Evolutionary conservation across 2,113 vertebrate genomes (phyloP).

Genomic region (Larimichthys crocea): DNA sequence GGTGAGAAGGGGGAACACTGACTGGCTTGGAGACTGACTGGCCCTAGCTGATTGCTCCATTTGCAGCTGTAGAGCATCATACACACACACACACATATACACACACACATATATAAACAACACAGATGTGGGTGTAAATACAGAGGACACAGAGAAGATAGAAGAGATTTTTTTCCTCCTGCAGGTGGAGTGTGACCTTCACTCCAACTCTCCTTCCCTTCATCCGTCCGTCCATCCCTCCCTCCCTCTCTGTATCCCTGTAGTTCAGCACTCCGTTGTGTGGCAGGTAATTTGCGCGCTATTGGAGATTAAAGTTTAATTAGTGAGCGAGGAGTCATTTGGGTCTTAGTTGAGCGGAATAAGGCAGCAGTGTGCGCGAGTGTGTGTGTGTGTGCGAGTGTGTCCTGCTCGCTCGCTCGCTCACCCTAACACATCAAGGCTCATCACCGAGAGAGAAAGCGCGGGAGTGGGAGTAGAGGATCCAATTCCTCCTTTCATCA

Average conservation of each 20-base stretch:
- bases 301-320: conserved; percentile 88
- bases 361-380: conserved; percentile 63
- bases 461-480: conserved; percentile 77
- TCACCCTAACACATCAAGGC: conserved; percentile 76
- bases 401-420: conserved; percentile 40
- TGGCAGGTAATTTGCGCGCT: conserved; percentile 86
- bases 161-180: conserved; percentile 39
- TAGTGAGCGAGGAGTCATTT: conserved; percentile 84
- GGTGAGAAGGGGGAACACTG: conserved; percentile 67
- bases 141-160: conserved; percentile 3
- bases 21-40: conserved; percentile 59
- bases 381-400: conserved; percentile 25
- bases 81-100: not conserved
- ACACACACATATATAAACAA: conserved; percentile 11
- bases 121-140: conserved; percentile 37
- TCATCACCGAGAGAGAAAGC: conserved; percentile 72
- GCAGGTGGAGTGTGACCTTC: conserved; percentile 82
- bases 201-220: conserved; percentile 70
- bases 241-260: conserved; percentile 55
- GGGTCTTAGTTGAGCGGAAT: conserved; percentile 83
- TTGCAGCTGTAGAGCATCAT: conserved; percentile 44
- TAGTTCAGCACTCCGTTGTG: conserved; percentile 76
- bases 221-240: conserved; percentile 56
- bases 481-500: conserved; percentile 82
- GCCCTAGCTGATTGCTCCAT: conserved; percentile 68